phyloP scores from a whole-genome alignment of 1,140 invertebrate genomes.

The Drosophila setifemur region DNA sequence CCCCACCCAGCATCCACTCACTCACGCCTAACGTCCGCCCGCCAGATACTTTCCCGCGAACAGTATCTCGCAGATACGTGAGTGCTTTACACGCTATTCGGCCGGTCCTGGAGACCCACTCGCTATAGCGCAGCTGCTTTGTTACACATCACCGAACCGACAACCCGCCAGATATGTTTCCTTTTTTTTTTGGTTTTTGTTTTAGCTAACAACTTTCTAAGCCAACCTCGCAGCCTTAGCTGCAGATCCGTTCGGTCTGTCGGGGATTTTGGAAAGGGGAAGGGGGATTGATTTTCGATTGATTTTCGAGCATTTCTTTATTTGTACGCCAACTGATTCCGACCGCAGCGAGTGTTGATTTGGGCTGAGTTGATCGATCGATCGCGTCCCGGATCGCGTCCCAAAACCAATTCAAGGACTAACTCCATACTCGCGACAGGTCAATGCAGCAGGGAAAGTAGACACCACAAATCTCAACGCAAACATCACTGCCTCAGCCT shows the following conservation, averaged over 20 bases:
- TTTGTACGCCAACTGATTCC: constrained; percentile 51
- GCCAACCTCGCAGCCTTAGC: too few species aligned
- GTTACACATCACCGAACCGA: constrained; percentile 75
- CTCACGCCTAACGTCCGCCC: constrained; percentile 7
- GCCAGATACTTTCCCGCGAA: too few species aligned
- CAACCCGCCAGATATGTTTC: constrained; percentile 38
- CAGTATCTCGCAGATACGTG: too few species aligned
- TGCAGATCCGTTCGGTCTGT: too few species aligned
- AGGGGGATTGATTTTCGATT: neutral
- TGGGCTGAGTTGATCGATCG: constrained; percentile 36
- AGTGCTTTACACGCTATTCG: too few species aligned
- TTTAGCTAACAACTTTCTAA: too few species aligned
- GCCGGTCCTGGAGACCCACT: neutral
- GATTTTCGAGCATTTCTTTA: constrained; percentile 74
- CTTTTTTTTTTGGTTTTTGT: too few species aligned
- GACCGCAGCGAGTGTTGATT: constrained; percentile 57
- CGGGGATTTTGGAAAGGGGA: too few species aligned
- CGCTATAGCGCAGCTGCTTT: constrained; percentile 61
- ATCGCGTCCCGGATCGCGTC: too few species aligned
- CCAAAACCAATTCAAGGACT: constrained; percentile 19
- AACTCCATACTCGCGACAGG: constrained; percentile 35
- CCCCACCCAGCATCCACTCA: constrained; percentile 14
- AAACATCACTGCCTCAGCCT: too few species aligned
- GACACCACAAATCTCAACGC: too few species aligned
- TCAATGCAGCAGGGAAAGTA: constrained; percentile 19